Evolutionary conservation across 2,888 invertebrate species (phyloP), one percentile per base, ranked within the genome.

Genomic region (Smittia sp.): DNA sequence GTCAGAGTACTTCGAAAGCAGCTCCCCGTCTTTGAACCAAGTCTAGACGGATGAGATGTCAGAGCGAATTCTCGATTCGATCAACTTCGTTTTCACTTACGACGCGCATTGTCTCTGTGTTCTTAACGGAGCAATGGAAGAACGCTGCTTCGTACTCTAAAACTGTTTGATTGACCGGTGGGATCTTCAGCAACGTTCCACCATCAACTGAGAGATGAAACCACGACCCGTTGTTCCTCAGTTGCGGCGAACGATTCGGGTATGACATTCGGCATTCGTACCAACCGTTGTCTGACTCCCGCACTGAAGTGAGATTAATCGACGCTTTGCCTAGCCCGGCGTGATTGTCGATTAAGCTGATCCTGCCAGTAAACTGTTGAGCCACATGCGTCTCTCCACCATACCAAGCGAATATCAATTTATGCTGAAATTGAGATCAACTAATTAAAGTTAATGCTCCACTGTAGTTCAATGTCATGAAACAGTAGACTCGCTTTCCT

Each of bases 201-300:
- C 94, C 93, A 82, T 94, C 92, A 41, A 96, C 95, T 74, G 91
- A 88, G 74, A 96, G 88, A 80, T 91, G 90, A 80, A 92, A 93
- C 89, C 92, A 93, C 24, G 95, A 94, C 76, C 96, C 95, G 83
- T 96, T 96, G 80, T 91, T 90, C 76, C 91, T 86, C 27, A 89
- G 87, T 76, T 90, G 90, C n/a, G 94, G 93, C 73, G 91, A 88
- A 78, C 94, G 88, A 83, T 94, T 94, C 75, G 95, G 91, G 81
- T 94, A 95, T 79, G 90, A 87, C 76, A 96, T 90, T 80, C 88
- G 89, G 84, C 96, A 96, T 84, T 94, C 92, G 84, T 93, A 96
- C 88, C 93, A 92, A 77, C 96, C 96, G 79, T 91, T 90, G 83
- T 96, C 96, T 69, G 91, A 88, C 82, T 94, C 94, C 76, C 92